Base-by-base conservation (phyloP, 2,888 invertebrate genomes). In the Pseudococcus viburni region DNA sequence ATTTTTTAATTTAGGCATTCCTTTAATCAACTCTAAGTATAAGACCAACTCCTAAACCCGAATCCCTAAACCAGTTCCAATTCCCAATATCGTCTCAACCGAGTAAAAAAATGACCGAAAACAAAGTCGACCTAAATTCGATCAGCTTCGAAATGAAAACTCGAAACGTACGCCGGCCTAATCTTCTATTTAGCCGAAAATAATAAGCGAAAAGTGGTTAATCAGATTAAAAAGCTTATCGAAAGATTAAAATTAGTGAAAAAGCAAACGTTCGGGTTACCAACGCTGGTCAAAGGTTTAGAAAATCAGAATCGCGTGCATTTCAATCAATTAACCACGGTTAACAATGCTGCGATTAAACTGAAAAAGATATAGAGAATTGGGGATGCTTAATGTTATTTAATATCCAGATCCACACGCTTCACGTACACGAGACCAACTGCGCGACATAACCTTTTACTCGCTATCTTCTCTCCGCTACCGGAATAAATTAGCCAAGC, bases 331-430 rank as follows among this genome's bases (percentile, higher is more conserved):
- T 77, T 39, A 39, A 39, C 15, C 39, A 77, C 77, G 77, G 77
- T 77, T 77, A 64, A 64, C 64, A 64, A 64, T 64, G 64, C 19
- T 15, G 12, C 77, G 77, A 77, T 77, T 39, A 26, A 77, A 77
- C 39, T 77, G 77, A 51, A 51, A 77, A 77, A 77, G 77, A 77
- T 39, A 77, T 77, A 77, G 77, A 11, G 51, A 51, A 77, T 77
- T 77, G 39, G 77, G 77, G 77, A 33, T 77, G 77, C 39, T 77
- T 77, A 77, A 77, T 77, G 77, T 77, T 64, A 77, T 77, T 77
- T 77, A 77, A 77, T 77, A 51, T 51, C 51, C 51, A 51, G 51
- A 77, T 77, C 39, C 77, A 39, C 77, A 39, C 77, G 26, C 77
- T 77, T 15, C 39, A 39, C 19, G 15, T 39, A 77, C 19, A 39